Conservation (phyloP, 2,113 vertebrate genomes). For the Eptesicus fuscus region DNA sequence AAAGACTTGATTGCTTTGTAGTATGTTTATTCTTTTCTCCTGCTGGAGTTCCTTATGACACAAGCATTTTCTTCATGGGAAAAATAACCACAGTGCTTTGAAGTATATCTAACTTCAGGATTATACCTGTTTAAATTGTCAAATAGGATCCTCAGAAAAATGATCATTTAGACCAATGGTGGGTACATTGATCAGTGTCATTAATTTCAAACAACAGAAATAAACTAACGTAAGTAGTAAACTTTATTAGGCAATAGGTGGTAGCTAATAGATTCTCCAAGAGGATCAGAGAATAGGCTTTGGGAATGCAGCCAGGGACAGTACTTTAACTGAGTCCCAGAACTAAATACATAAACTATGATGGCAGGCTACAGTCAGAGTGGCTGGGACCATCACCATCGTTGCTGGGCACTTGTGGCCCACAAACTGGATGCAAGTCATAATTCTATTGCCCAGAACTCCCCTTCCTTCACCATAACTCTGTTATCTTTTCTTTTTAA, state of each 20-base stretch:
- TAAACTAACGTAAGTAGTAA: background rate
- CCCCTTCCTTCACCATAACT: no score
- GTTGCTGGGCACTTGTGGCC: background rate
- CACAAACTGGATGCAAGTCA: background rate
- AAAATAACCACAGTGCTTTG: background rate
- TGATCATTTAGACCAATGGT: background rate
- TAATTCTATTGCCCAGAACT: background rate
- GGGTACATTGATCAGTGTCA: background rate
- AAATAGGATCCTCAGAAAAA: background rate
- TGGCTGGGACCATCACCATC: no score
- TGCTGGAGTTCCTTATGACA: background rate
- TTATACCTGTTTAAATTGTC: background rate
- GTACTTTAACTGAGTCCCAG: background rate
- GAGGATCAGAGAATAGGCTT: background rate
- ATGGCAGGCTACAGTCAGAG: background rate
- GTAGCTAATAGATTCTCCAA: background rate
- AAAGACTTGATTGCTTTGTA: slow-evolving; percentile 3
- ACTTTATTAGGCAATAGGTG: background rate
- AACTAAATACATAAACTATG: background rate
- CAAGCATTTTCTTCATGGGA: background rate
- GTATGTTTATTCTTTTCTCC: slow-evolving; percentile 43
- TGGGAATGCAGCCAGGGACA: background rate
- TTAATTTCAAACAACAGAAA: background rate
- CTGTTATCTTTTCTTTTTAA: no score
- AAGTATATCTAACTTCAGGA: background rate